phyloP scores from a whole-genome alignment of 2,113 vertebrate genomes.

The Cyprinus carpio region DNA sequence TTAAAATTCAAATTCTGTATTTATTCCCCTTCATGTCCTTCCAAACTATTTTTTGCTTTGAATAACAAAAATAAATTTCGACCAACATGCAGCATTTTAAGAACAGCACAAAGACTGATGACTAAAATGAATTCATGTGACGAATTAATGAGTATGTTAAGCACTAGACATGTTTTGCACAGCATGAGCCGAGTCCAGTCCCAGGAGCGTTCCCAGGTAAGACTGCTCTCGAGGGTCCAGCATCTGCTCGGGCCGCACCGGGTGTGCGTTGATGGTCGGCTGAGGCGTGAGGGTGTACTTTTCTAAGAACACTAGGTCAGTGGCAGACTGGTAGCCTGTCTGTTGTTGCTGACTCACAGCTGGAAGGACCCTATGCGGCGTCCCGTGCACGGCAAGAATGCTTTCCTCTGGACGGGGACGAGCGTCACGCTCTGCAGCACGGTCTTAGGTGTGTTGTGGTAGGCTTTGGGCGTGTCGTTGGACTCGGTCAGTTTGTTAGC shows the following conservation, averaged over 20 bases:
- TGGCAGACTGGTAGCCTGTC: constrained; percentile 79
- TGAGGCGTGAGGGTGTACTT: constrained; percentile 94
- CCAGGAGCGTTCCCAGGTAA: constrained; percentile 89
- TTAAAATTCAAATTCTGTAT: background rate
- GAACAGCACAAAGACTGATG: too few species aligned
- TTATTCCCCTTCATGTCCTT: background rate
- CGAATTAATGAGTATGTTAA: constrained; percentile 73
- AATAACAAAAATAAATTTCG: background rate
- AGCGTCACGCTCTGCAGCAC: constrained; percentile 80
- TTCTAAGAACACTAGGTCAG: constrained; percentile 92
- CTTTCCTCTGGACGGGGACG: constrained; percentile 78
- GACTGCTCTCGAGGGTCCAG: constrained; percentile 92
- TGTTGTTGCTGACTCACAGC: constrained; percentile 69
- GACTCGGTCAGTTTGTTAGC: constrained; percentile 77
- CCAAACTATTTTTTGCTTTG: background rate
- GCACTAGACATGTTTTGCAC: constrained; percentile 80
- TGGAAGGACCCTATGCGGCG: constrained; percentile 74
- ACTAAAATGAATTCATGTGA: too few species aligned
- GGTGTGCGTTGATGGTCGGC: constrained; percentile 88
- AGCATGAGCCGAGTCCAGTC: constrained; percentile 82
- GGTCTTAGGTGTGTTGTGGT: constrained; percentile 76
- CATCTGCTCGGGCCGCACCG: constrained; percentile 89
- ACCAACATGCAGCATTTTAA: constrained; percentile 1
- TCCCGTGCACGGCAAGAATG: constrained; percentile 72
- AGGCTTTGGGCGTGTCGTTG: constrained; percentile 77